A percentile compares a stretch with the other conserved stretches of the same genome.
phyloP scores from a whole-genome alignment of 2,888 invertebrate genomes.

The Synanthedon formicaeformis region DNA sequence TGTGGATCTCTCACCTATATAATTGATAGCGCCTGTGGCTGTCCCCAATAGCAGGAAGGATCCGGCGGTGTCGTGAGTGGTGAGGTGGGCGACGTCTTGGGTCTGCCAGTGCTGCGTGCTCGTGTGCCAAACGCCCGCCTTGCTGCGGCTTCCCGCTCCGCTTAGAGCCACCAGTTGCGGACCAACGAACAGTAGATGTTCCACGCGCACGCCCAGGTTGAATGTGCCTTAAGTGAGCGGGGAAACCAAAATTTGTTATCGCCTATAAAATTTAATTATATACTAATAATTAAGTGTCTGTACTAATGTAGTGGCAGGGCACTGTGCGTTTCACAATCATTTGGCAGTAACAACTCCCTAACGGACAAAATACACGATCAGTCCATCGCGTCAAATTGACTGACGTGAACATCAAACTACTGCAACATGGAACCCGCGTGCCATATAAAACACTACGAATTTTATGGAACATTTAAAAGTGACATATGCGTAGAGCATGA shows the following conservation, averaged over 20 bases:
- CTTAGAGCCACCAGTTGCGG: slow-evolving; percentile 97
- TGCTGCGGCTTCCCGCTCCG: slow-evolving; percentile 65
- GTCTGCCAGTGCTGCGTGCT: slow-evolving; percentile 99
- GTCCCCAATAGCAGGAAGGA: slow-evolving; percentile 95
- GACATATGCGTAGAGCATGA: too few species aligned
- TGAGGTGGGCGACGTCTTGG: slow-evolving; percentile 94
- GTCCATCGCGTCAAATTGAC: too few species aligned
- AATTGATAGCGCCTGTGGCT: slow-evolving; percentile 96
- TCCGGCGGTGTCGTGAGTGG: slow-evolving; percentile 97
- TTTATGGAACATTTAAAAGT: too few species aligned
- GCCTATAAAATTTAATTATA: too few species aligned
- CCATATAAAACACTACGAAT: too few species aligned
- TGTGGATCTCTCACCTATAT: slow-evolving; percentile 78
- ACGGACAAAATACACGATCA: too few species aligned
- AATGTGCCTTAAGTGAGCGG: slow-evolving; percentile 76
- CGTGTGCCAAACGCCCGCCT: slow-evolving; percentile 99
- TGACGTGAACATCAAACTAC: too few species aligned
- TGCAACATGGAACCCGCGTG: too few species aligned
- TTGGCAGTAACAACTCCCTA: too few species aligned
- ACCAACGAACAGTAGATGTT: slow-evolving; percentile 97
- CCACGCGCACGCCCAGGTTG: slow-evolving; percentile 91
- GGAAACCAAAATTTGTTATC: not conserved
- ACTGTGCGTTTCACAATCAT: too few species aligned
- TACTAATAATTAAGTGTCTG: too few species aligned
- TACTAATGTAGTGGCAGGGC: too few species aligned